A percentile compares a stretch with the other conserved stretches of the same genome.
These are phyloP conservation scores for Pycnomerus fuliginosus DNA, from an alignment of 2,888 invertebrate genomes.

Conservation along the genomic window DNA sequence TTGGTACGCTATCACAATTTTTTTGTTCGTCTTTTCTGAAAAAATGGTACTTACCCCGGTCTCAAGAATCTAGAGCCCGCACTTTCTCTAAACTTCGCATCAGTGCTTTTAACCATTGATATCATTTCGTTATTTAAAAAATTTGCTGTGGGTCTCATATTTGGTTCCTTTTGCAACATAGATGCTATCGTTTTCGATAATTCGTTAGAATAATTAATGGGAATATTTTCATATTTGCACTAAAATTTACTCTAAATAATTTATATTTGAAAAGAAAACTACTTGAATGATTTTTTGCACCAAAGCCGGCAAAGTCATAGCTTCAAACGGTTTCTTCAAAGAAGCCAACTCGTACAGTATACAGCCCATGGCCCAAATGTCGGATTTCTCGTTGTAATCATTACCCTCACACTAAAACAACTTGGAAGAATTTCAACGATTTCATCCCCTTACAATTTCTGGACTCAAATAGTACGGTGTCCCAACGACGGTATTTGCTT, in stretches of 20 bases:
- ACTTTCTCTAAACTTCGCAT: constrained; percentile 36
- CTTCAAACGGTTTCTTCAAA: constrained; percentile 71
- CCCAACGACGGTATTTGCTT: constrained; percentile 69
- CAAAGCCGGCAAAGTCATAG: constrained; percentile 68
- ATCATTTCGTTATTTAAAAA: constrained; percentile 59
- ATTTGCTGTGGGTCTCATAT: constrained; percentile 62
- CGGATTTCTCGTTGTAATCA: constrained; percentile 73
- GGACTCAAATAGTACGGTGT: constrained; percentile 74
- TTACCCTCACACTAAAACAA: constrained; percentile 68
- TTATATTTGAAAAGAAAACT: constrained; percentile 56
- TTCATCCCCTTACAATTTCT: constrained; percentile 59
- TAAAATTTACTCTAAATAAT: constrained; percentile 37
- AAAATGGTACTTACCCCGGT: not conserved
- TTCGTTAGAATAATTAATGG: constrained; percentile 63
- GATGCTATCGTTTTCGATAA: constrained; percentile 63
- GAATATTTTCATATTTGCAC: constrained; percentile 68
- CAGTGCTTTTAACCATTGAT: constrained; percentile 52
- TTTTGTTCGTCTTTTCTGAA: constrained; percentile 1
- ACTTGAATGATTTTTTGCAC: constrained; percentile 67
- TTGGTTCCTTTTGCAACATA: constrained; percentile 64
- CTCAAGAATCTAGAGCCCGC: constrained; percentile 35
- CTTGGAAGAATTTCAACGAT: constrained; percentile 2
- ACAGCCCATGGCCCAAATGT: constrained; percentile 77
- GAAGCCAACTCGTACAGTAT: constrained; percentile 75
- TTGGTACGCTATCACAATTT: constrained; percentile 3